A percentile compares a stretch with the other conserved stretches of the same genome.
Conservation (phyloP, 2,797 vertebrate species). For the Anomalospiza imberbis region DNA sequence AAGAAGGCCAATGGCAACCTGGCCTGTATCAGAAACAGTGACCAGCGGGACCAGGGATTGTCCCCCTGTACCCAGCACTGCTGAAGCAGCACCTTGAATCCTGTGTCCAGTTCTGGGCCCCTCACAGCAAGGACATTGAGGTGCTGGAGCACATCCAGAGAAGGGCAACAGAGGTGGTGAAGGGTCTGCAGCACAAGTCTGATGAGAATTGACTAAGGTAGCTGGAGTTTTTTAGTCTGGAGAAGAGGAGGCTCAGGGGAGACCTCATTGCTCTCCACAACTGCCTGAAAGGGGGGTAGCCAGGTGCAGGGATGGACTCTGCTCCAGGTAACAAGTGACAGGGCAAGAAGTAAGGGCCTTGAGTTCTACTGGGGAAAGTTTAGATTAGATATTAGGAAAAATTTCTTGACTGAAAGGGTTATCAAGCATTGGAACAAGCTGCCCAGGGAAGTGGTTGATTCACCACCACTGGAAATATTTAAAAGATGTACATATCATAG, state of each 20-base stretch:
- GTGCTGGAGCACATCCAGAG: accelerated
- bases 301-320: too few species aligned
- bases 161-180: background rate
- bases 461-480: background rate
- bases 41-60: background rate
- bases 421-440: background rate
- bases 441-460: background rate
- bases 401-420: background rate
- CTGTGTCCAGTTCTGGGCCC: background rate
- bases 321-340: too few species aligned
- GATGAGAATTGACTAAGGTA: background rate
- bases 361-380: background rate
- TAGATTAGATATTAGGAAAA: background rate
- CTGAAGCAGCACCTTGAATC: background rate
- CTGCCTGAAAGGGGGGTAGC: background rate
- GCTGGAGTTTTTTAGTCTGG: accelerated
- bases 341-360: background rate
- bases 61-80: accelerated
- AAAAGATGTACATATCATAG: background rate
- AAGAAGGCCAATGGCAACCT: background rate
- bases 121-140: background rate
- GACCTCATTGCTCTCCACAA: background rate
- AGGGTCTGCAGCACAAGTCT: background rate
- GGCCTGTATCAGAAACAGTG: background rate
- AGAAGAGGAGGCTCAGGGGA: background rate